These are phyloP conservation scores for Rattus rattus DNA, from an alignment of 2,113 vertebrate genomes.

Conservation along the genomic window DNA sequence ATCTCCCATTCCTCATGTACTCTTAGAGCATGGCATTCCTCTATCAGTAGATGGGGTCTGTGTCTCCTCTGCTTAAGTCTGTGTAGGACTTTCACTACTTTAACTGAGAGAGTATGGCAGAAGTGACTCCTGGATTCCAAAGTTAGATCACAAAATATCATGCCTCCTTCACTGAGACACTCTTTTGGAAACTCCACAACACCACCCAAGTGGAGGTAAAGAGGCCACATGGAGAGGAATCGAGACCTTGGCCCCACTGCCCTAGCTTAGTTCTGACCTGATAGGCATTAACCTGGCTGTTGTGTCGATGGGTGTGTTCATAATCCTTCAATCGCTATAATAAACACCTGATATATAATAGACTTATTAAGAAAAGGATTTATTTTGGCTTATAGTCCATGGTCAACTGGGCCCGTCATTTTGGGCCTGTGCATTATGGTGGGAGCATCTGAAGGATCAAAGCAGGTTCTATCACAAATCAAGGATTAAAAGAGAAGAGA, in stretches of 20 bases:
- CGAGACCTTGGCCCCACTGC: not conserved
- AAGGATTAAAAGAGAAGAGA: not conserved
- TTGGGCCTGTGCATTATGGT: not conserved
- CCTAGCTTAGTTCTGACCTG: not conserved
- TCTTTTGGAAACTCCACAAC: not conserved
- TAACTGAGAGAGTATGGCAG: not conserved
- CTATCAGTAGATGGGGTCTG: not conserved
- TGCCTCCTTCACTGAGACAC: not conserved
- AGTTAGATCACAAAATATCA: not conserved
- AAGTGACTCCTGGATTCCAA: not conserved
- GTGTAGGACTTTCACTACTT: not conserved
- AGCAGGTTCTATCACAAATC: not conserved
- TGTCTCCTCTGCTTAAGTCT: constrained; percentile 8
- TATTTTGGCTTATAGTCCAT: too few species aligned
- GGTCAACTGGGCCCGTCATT: not conserved
- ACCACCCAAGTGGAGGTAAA: not conserved
- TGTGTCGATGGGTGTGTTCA: not conserved
- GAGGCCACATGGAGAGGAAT: not conserved
- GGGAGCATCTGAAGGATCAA: not conserved
- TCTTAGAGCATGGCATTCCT: not conserved
- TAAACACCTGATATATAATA: not conserved
- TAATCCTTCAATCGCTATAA: not conserved
- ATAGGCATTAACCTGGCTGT: not conserved
- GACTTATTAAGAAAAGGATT: not conserved
- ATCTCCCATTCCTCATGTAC: not conserved